phyloP scores from a whole-genome alignment of 2,113 vertebrate genomes.

The Pseudopodoces humilis region DNA sequence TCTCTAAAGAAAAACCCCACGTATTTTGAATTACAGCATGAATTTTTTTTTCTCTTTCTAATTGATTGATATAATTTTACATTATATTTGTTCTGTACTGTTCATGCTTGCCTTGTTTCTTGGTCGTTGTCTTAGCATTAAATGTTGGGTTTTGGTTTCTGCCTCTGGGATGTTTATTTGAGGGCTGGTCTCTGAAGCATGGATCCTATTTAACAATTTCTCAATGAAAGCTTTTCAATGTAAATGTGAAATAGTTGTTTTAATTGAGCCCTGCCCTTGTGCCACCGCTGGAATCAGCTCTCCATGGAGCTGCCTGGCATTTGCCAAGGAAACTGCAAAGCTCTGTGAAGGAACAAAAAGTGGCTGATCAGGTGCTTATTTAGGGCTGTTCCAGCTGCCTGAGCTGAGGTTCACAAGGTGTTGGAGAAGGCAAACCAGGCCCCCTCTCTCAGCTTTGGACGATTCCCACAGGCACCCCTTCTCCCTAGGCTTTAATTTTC shows the following conservation, averaged over 20 bases:
- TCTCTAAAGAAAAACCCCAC: neutral
- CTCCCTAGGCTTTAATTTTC: neutral
- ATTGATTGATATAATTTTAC: neutral
- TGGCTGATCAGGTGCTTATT: accelerated
- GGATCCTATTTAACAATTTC: neutral
- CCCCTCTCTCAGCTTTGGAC: neutral
- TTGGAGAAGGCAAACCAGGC: neutral
- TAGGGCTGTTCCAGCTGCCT: neutral
- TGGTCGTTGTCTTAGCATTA: neutral
- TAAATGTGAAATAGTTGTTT: neutral
- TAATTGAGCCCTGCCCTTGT: neutral
- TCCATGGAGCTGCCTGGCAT: neutral
- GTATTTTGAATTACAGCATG: neutral
- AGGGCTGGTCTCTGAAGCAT: neutral
- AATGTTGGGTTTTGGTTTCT: neutral
- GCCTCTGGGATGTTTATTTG: neutral
- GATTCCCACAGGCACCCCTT: neutral
- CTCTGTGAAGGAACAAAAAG: neutral
- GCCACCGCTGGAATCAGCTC: neutral
- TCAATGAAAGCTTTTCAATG: neutral
- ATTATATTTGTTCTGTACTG: neutral
- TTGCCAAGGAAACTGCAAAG: neutral
- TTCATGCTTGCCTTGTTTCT: neutral
- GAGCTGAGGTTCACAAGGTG: neutral
- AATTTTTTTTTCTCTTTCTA: neutral